Conservation (phyloP, 2,113 vertebrate species). For the Alligator sinensis region DNA sequence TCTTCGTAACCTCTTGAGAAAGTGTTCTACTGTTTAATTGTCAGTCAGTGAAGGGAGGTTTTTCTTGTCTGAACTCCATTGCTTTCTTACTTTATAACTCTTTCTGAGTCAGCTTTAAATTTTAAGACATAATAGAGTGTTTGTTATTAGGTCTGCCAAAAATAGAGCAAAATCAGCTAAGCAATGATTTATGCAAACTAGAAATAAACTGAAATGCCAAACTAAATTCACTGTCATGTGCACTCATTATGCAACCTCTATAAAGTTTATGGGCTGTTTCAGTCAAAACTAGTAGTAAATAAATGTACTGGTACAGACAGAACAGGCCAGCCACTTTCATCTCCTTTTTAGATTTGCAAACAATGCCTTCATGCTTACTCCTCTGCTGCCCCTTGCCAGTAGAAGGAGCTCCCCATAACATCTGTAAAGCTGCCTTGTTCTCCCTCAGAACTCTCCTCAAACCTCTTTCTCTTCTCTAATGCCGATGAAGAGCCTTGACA, state of each 20-base stretch:
- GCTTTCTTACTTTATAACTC: background rate
- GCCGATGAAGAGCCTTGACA: background rate
- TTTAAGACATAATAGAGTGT: slow-evolving; percentile 20
- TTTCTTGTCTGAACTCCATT: slow-evolving; percentile 10
- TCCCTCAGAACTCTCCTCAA: background rate
- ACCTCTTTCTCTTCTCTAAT: background rate
- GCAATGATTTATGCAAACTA: background rate
- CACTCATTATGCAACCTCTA: background rate
- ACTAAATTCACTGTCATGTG: background rate
- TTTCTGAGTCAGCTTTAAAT: slow-evolving; percentile 15
- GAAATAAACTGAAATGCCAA: slow-evolving; percentile 8
- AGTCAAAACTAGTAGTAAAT: background rate
- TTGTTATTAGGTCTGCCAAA: background rate
- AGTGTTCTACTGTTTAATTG: slow-evolving; percentile 2
- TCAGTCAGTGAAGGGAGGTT: background rate
- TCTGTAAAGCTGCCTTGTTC: background rate
- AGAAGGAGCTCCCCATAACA: too few relatives aligned
- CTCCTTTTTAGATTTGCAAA: too few relatives aligned
- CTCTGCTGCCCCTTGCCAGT: too few relatives aligned
- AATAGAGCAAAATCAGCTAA: background rate
- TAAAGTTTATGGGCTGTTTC: background rate
- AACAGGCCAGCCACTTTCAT: background rate
- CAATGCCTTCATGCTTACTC: too few relatives aligned
- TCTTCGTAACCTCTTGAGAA: background rate
- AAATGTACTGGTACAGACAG: accelerated